Evolutionary conservation across 2,888 invertebrate species (phyloP), one percentile per base, ranked within the genome.

Genomic region (Drosophila robusta): DNA sequence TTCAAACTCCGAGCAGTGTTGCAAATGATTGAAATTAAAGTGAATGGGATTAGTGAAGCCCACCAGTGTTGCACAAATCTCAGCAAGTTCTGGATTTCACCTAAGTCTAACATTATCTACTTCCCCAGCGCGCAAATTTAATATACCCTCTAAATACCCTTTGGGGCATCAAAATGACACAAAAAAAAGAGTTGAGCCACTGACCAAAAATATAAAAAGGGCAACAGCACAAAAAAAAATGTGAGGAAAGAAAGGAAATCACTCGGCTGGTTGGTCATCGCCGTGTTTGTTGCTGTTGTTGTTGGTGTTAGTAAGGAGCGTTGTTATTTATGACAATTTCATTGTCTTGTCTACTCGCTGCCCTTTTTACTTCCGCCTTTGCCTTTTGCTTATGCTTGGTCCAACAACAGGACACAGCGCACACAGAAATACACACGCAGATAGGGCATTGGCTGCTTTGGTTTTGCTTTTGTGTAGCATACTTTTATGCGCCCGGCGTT

Each of bases 311-410:
- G 62, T 69, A 42, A 78, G 67, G 77, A 68, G 73, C 75, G 70
- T 70, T 86, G 76, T 86, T 85, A 84, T 85, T 85, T 87, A 85
- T 85, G 87, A 82, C 78, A 85, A 82, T 87, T 84, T 85, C 85
- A 85, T 85, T 85, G 84, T 85, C 87, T 82, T 84, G 80, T 82
- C 78, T 78, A 61, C 78, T 80, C 58, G 71, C 71, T 82, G 72
- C 70, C 81, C 73, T 73, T 87, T 84, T 81, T 71, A 68, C 78
- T 84, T 72, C 77, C 75, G 78, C 64, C 71, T 78, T 79, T 84
- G 80, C 70, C 73, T 72, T 75, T 76, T 73, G 52, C 75, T 80
- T 78, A 70, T 78, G 76, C 78, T 12, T 56, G 49, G 32, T 18
- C 34, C 68, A 38, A 39, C 67, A 56, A 57, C 52, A 45, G 46